Percentiles rank a stretch among this genome's conserved stretches.
These are phyloP conservation scores for Pangasianodon hypophthalmus DNA, from an alignment of 2,113 vertebrate species.

Conservation along the genomic window DNA sequence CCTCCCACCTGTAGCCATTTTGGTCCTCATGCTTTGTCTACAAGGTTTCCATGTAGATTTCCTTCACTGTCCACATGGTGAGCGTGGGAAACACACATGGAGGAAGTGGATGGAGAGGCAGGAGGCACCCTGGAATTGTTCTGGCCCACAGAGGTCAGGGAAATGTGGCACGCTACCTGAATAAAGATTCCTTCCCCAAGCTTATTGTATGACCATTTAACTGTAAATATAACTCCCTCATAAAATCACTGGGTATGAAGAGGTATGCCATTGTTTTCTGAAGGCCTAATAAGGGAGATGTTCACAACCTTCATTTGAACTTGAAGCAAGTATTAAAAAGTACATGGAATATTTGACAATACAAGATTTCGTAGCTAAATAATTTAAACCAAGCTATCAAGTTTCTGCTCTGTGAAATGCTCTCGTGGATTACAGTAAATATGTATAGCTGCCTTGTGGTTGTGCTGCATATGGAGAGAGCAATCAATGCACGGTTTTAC, in stretches of 20 bases:
- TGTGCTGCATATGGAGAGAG: background rate
- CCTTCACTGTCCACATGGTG: constrained; percentile 72
- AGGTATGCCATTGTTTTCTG: constrained; percentile 58
- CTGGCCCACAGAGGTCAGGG: constrained; percentile 74
- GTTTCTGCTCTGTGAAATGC: background rate
- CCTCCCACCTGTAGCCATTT: constrained; percentile 33
- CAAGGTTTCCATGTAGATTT: constrained; percentile 72
- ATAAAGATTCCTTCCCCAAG: constrained; percentile 68
- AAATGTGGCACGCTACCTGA: constrained; percentile 77
- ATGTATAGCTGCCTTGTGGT: background rate
- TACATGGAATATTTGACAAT: background rate
- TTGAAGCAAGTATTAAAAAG: background rate
- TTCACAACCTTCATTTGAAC: background rate
- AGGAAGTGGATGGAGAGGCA: constrained; percentile 74
- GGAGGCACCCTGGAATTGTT: constrained; percentile 79
- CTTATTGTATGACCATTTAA: constrained; percentile 56
- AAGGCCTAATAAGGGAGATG: background rate
- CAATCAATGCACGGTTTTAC: background rate
- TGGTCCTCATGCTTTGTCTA: constrained; percentile 69
- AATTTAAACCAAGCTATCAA: background rate
- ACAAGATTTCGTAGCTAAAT: background rate
- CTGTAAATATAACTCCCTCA: constrained; percentile 48
- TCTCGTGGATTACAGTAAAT: background rate
- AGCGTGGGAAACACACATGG: constrained; percentile 79
- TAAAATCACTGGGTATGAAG: constrained; percentile 65